A percentile compares a stretch with the other conserved stretches of the same genome.
These are phyloP conservation scores for Lottia gigantea DNA, from an alignment of 2,888 invertebrate genomes.

Conservation along the genomic window DNA sequence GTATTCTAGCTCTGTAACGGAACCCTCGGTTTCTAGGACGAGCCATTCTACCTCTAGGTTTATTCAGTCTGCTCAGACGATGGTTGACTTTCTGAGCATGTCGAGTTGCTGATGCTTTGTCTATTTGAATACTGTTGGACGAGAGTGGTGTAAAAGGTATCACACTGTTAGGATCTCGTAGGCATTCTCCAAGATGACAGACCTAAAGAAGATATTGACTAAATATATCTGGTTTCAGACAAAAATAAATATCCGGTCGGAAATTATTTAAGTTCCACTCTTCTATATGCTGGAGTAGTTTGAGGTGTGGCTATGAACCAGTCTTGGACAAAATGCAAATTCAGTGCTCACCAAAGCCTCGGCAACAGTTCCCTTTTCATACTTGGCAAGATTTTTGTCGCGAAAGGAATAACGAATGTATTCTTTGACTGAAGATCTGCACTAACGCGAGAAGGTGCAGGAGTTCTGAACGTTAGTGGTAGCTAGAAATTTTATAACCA, in stretches of 20 bases:
- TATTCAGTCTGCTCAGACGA: neutral
- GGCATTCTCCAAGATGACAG: constrained; percentile 34
- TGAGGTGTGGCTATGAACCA: no score
- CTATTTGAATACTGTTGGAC: constrained; percentile 6
- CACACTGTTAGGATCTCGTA: constrained; percentile 18
- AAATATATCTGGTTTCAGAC: neutral
- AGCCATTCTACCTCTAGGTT: neutral
- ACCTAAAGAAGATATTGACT: constrained; percentile 17
- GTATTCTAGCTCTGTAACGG: neutral
- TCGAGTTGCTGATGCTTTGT: neutral
- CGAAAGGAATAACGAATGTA: no score
- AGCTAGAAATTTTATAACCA: constrained; percentile 13
- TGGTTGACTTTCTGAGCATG: neutral
- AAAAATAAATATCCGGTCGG: no score
- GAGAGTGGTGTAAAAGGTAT: neutral
- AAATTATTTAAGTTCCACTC: no score
- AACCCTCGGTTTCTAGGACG: neutral
- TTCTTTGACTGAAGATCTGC: no score
- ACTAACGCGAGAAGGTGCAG: no score
- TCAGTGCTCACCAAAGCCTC: no score
- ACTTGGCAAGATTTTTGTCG: no score
- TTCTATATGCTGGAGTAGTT: no score
- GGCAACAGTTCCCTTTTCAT: no score
- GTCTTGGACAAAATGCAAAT: no score
- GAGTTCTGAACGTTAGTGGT: no score